These are phyloP conservation scores for Tragopan temminckii DNA, from an alignment of 2,797 vertebrate species.

Conservation along the genomic window DNA sequence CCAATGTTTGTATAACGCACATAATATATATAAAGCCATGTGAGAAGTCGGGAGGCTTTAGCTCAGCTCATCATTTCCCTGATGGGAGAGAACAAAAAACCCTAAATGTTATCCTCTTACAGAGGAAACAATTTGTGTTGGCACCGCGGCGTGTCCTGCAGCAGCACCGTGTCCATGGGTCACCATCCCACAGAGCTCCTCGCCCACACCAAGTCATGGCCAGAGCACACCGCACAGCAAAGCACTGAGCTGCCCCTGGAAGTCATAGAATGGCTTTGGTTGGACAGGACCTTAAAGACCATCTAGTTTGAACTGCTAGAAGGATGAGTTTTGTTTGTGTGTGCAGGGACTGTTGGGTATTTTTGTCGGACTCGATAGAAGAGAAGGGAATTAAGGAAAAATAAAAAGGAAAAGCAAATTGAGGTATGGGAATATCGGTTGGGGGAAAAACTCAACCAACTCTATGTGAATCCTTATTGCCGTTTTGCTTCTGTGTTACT, in stretches of 20 bases:
- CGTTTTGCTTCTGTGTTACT: neutral
- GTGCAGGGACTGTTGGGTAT: neutral
- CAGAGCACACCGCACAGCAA: neutral
- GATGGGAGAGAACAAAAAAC: neutral
- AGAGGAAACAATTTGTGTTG: slow-evolving; percentile 48
- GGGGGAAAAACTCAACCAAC: neutral
- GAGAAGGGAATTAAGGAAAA: neutral
- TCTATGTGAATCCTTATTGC: neutral
- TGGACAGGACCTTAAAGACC: neutral
- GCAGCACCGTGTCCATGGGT: neutral
- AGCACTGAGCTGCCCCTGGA: neutral
- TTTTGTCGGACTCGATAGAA: neutral
- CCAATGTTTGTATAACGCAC: slow-evolving; percentile 50
- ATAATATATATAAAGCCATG: slow-evolving; percentile 12
- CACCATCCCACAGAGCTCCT: neutral
- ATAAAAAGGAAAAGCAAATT: neutral
- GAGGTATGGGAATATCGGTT: neutral
- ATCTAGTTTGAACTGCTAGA: neutral
- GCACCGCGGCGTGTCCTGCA: neutral
- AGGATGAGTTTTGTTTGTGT: neutral
- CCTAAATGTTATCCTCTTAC: neutral
- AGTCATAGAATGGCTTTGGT: neutral
- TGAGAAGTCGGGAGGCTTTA: slow-evolving; percentile 43
- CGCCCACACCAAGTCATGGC: neutral
- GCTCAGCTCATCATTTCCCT: slow-evolving; percentile 43